Evolutionary conservation across 2,888 invertebrate genomes (phyloP).

Genomic region (Allophyes oxyacanthae): DNA sequence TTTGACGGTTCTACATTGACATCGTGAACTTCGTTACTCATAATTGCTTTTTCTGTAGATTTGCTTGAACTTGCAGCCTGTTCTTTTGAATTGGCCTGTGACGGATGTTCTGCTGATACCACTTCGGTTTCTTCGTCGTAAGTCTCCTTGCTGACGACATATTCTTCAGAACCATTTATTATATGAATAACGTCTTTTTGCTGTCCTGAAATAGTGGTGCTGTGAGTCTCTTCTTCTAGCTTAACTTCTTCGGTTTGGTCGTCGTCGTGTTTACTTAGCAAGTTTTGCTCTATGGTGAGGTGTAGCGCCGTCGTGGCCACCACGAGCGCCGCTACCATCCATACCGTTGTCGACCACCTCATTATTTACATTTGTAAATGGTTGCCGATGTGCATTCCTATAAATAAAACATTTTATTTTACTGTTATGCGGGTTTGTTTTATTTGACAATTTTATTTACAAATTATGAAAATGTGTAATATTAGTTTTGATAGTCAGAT

Average conservation of each 20-base stretch:
- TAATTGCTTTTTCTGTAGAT: conserved; percentile 1
- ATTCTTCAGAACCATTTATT: neutral
- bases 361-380: conserved; percentile 50
- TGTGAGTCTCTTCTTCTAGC: neutral
- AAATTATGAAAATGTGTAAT: too few species aligned
- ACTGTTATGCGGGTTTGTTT: neutral
- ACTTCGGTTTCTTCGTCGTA: neutral
- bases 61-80: neutral
- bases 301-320: conserved; percentile 33
- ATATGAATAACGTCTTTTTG: neutral
- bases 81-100: neutral
- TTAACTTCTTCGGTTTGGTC: too few species aligned
- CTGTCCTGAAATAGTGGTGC: neutral
- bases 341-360: conserved; percentile 55
- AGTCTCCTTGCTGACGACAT: neutral
- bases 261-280: neutral
- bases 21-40: neutral
- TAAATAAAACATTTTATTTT: conserved; percentile 11
- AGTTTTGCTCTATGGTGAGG: conserved; percentile 13
- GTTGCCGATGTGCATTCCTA: conserved; percentile 36
- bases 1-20: neutral
- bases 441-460: neutral
- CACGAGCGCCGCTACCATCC: conserved; percentile 47
- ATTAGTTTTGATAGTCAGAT: conserved; percentile 4
- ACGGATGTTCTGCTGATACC: conserved; percentile 2